These are phyloP conservation scores for Drosophila bipectinata DNA, from an alignment of 1,140 invertebrate species.

Conservation along the genomic window DNA sequence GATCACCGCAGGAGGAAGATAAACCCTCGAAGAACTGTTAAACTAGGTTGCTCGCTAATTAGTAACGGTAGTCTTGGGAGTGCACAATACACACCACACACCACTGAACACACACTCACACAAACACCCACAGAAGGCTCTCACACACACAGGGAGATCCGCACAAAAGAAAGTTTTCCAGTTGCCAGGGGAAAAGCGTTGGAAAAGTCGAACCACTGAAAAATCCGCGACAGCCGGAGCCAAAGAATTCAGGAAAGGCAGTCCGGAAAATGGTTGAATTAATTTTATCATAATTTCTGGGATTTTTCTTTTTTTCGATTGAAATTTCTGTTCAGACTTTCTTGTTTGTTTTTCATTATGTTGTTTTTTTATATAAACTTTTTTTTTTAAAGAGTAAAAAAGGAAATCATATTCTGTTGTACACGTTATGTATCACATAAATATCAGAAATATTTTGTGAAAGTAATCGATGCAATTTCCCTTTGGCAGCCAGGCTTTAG, in stretches of 20 bases:
- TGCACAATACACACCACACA: conserved; percentile 58
- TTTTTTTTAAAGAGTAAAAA: background rate
- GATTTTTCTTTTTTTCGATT: conserved; percentile 6
- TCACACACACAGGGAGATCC: conserved; percentile 26
- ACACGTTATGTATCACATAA: conserved; percentile 9
- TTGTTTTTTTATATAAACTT: conserved; percentile 16
- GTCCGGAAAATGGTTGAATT: conserved; percentile 27
- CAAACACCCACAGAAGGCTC: background rate
- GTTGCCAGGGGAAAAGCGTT: conserved; percentile 19
- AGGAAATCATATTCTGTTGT: background rate
- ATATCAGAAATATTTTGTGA: background rate
- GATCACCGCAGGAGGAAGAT: conserved; percentile 41
- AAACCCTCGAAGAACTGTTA: conserved; percentile 73
- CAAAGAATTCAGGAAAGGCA: conserved; percentile 29
- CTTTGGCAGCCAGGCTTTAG: conserved; percentile 16
- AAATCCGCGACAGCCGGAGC: conserved; percentile 20
- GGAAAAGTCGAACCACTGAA: conserved; percentile 23
- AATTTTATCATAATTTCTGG: conserved; percentile 39
- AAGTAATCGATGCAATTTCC: conserved; percentile 15
- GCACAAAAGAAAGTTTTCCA: conserved; percentile 50
- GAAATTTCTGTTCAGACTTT: background rate
- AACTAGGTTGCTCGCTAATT: conserved; percentile 79
- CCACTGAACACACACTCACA: conserved; percentile 18
- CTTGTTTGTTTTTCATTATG: conserved; percentile 43
- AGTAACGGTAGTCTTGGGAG: conserved; percentile 72